These are phyloP conservation scores for Zalophus californianus DNA, from an alignment of 2,797 vertebrate genomes.

Conservation along the genomic window DNA sequence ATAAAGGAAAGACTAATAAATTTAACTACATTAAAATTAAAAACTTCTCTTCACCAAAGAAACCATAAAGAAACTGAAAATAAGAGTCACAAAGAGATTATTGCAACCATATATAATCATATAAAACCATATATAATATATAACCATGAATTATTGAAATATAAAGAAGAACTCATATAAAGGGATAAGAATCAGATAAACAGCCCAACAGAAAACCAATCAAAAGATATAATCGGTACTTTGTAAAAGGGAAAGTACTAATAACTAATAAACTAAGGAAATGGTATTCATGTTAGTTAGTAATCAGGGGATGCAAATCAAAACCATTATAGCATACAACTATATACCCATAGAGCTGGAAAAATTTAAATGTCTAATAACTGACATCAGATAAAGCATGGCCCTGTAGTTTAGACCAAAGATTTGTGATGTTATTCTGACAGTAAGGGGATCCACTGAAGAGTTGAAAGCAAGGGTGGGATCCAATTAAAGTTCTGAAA, in stretches of 20 bases:
- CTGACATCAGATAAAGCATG: neutral
- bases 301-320: neutral
- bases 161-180: neutral
- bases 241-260: neutral
- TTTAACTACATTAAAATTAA: neutral
- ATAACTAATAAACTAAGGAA: neutral
- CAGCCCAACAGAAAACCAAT: neutral
- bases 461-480: neutral
- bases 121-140: neutral
- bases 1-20: neutral
- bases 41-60: neutral
- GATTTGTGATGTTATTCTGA: neutral
- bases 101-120: neutral
- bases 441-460: neutral
- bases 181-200: neutral
- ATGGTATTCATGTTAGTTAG: neutral
- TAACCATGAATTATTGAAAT: conserved; percentile 22
- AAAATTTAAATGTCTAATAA: neutral
- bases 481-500: neutral
- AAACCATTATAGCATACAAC: neutral
- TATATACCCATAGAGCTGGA: neutral
- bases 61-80: neutral
- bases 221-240: neutral
- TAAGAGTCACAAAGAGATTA: neutral
- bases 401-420: neutral